Conservation (phyloP, 35 echinoderm and acorn worm genomes). For the Anneissia japonica region DNA sequence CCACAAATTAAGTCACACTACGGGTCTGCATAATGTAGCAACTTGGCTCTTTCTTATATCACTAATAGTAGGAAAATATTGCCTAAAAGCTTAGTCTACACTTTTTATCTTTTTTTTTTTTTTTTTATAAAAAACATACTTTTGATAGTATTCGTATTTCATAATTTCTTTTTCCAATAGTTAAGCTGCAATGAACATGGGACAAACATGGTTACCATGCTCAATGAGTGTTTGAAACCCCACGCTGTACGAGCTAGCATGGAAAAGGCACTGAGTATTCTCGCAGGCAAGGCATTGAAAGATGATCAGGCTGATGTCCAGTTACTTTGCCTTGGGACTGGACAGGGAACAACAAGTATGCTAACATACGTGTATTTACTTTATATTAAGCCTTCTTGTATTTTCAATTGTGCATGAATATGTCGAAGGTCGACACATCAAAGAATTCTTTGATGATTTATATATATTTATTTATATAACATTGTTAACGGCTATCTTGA, state of each 20-base stretch:
- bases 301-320: neutral
- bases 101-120: too few species aligned
- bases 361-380: neutral
- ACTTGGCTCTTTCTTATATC: too few species aligned
- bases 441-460: too few species aligned
- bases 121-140: too few species aligned
- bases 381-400: neutral
- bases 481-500: too few species aligned
- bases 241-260: neutral
- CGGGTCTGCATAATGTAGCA: too few species aligned
- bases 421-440: too few species aligned
- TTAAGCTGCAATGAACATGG: neutral
- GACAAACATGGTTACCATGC: neutral
- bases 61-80: too few species aligned
- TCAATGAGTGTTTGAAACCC: slow-evolving; percentile 5
- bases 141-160: neutral
- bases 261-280: neutral
- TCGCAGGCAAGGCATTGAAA: neutral
- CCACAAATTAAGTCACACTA: too few species aligned
- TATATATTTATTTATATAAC: too few species aligned
- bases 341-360: slow-evolving; percentile 20
- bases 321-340: slow-evolving; percentile 26
- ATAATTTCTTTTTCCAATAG: neutral
- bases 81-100: too few species aligned
- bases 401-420: too few species aligned